phyloP scores from a whole-genome alignment of 2,797 vertebrate genomes.

The Poliocrania exsul region DNA sequence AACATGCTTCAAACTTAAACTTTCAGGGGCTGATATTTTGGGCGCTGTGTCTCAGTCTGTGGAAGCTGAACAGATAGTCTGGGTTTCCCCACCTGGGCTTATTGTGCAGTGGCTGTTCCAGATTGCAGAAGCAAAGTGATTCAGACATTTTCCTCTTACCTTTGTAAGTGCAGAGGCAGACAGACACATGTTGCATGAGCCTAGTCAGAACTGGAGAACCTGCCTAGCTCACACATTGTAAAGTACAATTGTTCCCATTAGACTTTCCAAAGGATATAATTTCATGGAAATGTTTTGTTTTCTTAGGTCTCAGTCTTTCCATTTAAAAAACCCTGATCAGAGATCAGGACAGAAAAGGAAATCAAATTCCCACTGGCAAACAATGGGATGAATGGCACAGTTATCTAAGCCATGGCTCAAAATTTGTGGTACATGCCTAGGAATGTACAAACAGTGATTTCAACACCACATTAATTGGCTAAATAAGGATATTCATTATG shows the following conservation, averaged over 20 bases:
- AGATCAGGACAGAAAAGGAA: neutral
- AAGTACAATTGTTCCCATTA: neutral
- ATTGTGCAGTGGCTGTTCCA: neutral
- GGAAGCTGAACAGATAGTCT: neutral
- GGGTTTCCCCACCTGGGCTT: neutral
- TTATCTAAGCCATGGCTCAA: neutral
- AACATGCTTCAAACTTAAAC: neutral
- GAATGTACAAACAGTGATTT: neutral
- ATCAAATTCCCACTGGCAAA: neutral
- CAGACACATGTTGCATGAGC: accelerated
- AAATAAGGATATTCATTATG: neutral
- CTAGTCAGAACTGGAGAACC: neutral
- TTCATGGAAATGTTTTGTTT: neutral
- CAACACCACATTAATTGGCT: neutral
- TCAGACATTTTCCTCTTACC: neutral
- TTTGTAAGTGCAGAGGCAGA: neutral
- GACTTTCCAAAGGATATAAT: neutral
- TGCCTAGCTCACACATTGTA: neutral
- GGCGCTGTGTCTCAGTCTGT: neutral
- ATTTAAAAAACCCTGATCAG: neutral
- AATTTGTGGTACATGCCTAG: neutral
- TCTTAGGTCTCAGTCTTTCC: neutral
- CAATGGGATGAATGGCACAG: neutral
- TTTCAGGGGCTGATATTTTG: neutral
- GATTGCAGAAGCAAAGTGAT: neutral